Evolutionary conservation across 2,113 vertebrate species (phyloP).

Genomic region (Tragelaphus strepsiceros): DNA sequence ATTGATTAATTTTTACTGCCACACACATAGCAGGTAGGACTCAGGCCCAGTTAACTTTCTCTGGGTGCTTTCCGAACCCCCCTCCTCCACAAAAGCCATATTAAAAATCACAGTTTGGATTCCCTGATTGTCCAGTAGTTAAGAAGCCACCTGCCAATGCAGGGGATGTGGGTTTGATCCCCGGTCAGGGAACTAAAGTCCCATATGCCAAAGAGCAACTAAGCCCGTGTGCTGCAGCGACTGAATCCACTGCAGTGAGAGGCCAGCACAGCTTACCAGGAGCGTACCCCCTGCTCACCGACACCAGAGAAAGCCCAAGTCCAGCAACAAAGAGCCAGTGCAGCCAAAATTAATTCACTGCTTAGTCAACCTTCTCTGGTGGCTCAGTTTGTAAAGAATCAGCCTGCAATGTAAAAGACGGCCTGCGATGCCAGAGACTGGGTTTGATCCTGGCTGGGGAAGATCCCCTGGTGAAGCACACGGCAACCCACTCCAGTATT

Average conservation of each 20-base stretch:
- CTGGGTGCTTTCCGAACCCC: background rate
- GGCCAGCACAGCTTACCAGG: accelerated
- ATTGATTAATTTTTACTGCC: background rate
- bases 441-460: background rate
- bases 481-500: background rate
- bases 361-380: background rate
- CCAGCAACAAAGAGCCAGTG: accelerated
- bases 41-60: background rate
- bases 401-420: background rate
- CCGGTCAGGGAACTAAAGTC: background rate
- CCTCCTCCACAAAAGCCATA: background rate
- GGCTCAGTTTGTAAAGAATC: background rate
- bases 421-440: background rate
- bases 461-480: background rate
- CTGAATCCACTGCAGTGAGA: background rate
- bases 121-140: background rate
- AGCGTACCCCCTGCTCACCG: background rate
- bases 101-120: background rate
- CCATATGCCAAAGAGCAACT: background rate
- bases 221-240: background rate
- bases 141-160: background rate
- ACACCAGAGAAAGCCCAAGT: background rate
- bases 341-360: background rate
- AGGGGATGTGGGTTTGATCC: background rate
- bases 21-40: background rate